Conservation (phyloP, 2,797 vertebrate genomes). For the Trichosurus vulpecula region DNA sequence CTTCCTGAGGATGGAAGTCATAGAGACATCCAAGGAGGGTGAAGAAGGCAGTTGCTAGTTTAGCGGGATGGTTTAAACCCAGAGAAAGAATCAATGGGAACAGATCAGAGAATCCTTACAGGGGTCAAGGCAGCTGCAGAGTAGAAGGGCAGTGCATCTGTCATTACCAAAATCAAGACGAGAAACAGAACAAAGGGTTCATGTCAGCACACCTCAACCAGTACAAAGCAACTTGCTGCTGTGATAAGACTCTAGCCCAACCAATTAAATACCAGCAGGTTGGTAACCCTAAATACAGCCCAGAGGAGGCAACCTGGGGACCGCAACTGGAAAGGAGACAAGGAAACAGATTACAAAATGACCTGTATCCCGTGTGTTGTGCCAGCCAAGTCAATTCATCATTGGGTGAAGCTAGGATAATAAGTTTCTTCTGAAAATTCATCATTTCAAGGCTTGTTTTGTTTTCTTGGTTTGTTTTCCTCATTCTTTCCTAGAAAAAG, state of each 20-base stretch:
- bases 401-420: conserved; percentile 52
- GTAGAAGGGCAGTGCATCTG: not conserved
- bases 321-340: not conserved
- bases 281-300: not conserved
- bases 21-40: not conserved
- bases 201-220: not conserved
- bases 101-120: not conserved
- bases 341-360: not conserved
- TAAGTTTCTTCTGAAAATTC: conserved; percentile 50
- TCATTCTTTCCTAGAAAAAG: not conserved
- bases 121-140: not conserved
- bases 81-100: not conserved
- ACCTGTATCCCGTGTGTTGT: conserved; percentile 24
- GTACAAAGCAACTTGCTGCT: not conserved
- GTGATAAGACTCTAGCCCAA: not conserved
- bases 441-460: conserved; percentile 52
- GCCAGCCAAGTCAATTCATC: conserved; percentile 31
- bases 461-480: not conserved
- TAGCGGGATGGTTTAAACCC: not conserved
- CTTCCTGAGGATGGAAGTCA: not conserved
- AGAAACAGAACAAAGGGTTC: not conserved
- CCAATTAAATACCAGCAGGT: not conserved
- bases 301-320: not conserved
- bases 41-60: not conserved
- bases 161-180: not conserved